Percentiles rank a stretch among this genome's conserved stretches.
Conservation (phyloP, 2,797 vertebrate genomes). For the Argya squamiceps region DNA sequence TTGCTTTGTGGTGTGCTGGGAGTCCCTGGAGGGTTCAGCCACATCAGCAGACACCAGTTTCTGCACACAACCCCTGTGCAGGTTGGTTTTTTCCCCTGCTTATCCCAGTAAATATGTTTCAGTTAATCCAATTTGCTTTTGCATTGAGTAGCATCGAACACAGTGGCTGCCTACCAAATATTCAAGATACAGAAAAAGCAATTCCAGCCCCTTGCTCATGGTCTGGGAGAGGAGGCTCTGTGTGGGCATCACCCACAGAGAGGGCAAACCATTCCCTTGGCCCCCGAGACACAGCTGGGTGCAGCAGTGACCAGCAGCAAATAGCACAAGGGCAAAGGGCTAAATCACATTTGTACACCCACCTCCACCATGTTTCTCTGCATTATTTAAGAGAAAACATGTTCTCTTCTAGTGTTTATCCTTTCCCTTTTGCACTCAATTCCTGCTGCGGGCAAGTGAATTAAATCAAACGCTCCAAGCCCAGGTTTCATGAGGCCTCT, state of each 20-base stretch:
- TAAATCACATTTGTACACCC: background rate
- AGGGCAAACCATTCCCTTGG: background rate
- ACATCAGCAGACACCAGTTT: background rate
- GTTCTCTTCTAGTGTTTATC: background rate
- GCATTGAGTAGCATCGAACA: background rate
- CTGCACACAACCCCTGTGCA: background rate
- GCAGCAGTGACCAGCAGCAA: accelerated
- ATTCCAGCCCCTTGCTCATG: background rate
- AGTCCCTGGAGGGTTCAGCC: background rate
- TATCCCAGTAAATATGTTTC: conserved; percentile 10
- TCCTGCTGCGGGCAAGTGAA: background rate
- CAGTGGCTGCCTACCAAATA: conserved; percentile 10
- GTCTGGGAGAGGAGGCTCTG: background rate
- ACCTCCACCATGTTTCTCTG: background rate
- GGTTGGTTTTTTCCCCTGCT: background rate
- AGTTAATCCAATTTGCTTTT: conserved; percentile 50
- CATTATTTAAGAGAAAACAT: background rate
- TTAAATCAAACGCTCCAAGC: background rate
- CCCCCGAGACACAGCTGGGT: background rate
- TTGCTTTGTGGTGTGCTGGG: background rate
- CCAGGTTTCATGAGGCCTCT: background rate
- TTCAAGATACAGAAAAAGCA: background rate
- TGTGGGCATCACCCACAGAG: accelerated
- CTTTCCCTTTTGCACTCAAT: background rate
- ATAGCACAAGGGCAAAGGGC: background rate